phyloP scores from a whole-genome alignment of 2,113 vertebrate genomes.

The Glaucomys volans region DNA sequence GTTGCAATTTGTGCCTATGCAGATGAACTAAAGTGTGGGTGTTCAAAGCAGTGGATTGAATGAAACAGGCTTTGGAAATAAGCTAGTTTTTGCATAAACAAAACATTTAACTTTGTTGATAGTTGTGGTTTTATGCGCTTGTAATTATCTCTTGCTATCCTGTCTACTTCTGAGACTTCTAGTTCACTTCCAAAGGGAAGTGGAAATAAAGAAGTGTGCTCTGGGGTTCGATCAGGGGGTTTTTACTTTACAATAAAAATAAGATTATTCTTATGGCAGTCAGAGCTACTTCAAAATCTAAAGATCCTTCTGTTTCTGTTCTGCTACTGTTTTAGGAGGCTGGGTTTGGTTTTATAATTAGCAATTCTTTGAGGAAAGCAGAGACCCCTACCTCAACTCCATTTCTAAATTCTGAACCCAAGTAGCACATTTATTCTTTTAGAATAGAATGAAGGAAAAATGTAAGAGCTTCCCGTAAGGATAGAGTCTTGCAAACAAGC shows the following conservation, averaged over 20 bases:
- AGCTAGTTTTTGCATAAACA: not conserved
- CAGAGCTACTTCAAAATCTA: not conserved
- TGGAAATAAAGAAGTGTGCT: not conserved
- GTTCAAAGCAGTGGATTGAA: not conserved
- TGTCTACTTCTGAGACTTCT: not conserved
- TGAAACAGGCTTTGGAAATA: not conserved
- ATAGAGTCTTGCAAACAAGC: not conserved
- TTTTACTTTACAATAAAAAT: not conserved
- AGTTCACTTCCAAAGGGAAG: not conserved
- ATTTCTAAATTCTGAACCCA: not conserved
- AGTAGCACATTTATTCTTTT: not conserved
- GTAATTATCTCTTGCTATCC: not conserved
- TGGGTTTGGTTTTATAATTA: slow-evolving; percentile 31
- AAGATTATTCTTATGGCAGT: not conserved
- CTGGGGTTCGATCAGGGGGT: not conserved
- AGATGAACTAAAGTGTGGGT: not conserved
- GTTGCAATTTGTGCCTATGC: not conserved
- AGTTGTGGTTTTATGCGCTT: not conserved
- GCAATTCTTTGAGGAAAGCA: not conserved
- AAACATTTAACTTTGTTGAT: not conserved
- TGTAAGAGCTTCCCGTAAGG: not conserved
- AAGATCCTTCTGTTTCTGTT: not conserved
- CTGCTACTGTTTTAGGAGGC: not conserved
- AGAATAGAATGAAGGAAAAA: not conserved
- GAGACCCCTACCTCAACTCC: not conserved